Base-by-base conservation (phyloP, 1,140 invertebrate species). In the Conus betulinus region DNA sequence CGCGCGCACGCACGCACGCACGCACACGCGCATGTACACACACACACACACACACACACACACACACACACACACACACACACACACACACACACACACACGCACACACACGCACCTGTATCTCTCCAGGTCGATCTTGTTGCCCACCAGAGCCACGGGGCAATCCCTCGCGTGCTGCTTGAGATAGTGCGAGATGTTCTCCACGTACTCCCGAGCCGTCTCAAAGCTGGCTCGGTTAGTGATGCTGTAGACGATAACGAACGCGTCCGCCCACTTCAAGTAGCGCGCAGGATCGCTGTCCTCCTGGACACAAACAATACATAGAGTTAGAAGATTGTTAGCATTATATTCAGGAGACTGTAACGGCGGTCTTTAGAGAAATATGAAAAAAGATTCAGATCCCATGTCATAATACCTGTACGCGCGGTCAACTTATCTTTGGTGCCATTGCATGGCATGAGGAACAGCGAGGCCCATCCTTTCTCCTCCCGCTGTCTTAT, bases 101-200 rank as follows among this genome's bases (percentile, higher is more conserved):
- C 78, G 39, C 78, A 79, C 25, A 11, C 78, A 79, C 78, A 79
- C 89, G 63, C 88, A 95, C 95, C 95, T 94, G 91, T 96, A 96
- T 92, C 95, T 84, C 89, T 96, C 95, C 84, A 96, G 89, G 89
- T 96, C 95, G 55, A 94, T 93, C 92, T 96, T 96, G 90, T 96
- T 96, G n/a, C 95, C 95, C 5, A 96, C 93, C 1, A 96, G 90
- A 15, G 95, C 94, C 2, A 95, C 88, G n/a, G 94, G 95, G 87
- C 91, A 91, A 55, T 94, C 95, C 90, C 92, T 93, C 63, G 74
- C 92, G 57, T 88, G 91, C 39, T 90, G 90, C 89, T 94, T 93
- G 85, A 92, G 88, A 88, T 94, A 94, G 74, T 94, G 93, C 25
- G 93, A 91, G 27, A 95, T 93, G 82, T 87, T 92, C 67, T 95